Evolutionary conservation across 2,888 invertebrate species (phyloP), one percentile per base, ranked within the genome.

Genomic region (Oligia fasciuncula): DNA sequence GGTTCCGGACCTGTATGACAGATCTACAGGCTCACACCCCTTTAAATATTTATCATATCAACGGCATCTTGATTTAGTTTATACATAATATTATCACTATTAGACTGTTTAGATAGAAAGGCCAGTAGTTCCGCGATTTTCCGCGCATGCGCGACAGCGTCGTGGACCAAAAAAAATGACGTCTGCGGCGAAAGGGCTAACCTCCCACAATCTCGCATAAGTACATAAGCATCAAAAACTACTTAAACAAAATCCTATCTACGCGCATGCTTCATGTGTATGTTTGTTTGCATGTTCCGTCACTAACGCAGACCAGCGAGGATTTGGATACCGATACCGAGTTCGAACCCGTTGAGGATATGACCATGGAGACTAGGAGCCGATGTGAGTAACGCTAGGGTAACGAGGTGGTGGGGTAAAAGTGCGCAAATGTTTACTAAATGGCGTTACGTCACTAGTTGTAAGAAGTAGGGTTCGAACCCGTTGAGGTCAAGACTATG

Each of bases 281-380:
- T 65, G 85, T 89, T 86, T 88, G 87, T 87, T 88, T 84, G 90
- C 86, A 85, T 89, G 88, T 90, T 89, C 82, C 89, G 88, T 88
- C 77, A 91, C 92, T 85, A 87, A 88, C 83, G 87, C 95, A 98
- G 97, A 97, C 97, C 78, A 97, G 97, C 89, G 97, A 97, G 94
- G 98, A 98, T 85, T 94, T 98, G 88, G 97, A 98, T 93, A 98
- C 98, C 2, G 97, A 98, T 91, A 98, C 97, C 14, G 98, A 98
- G 94, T 98, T 98, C 94, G 97, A 98, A 91, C 97, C 97, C 5
- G 97, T 97, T 79, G 97, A 97, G 89, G 97, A 98, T 90, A 97
- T 97, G 97, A 97, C 97, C 81, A 96, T 97, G 97, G 97, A 98
- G 93, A 97, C 97, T 6, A 96, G 97, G 91, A 97, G 97, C 92